These are phyloP conservation scores for Turdus rufiventris DNA, from an alignment of 2,113 vertebrate species.

Conservation along the genomic window DNA sequence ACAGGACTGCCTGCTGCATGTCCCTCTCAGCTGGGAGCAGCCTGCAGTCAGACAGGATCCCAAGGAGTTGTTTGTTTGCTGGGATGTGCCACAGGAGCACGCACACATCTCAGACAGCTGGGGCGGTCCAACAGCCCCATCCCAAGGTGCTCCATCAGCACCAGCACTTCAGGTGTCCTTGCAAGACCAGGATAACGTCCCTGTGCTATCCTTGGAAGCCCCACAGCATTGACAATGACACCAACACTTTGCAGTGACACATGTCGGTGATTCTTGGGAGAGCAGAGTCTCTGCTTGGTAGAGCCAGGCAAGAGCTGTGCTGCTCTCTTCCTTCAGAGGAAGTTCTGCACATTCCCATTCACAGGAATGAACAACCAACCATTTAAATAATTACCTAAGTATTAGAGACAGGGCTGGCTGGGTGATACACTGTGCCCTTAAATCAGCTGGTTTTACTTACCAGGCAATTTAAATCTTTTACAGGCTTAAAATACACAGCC, in stretches of 20 bases:
- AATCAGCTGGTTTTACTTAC: background rate
- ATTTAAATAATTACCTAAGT: background rate
- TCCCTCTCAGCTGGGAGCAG: background rate
- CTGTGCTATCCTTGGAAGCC: background rate
- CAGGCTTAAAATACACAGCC: background rate
- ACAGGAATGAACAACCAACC: background rate
- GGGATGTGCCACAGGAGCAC: background rate
- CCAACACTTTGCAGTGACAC: background rate
- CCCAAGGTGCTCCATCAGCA: background rate
- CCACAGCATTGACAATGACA: background rate
- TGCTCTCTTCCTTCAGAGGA: background rate
- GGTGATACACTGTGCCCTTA: background rate
- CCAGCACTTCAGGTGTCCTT: background rate
- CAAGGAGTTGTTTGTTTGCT: background rate
- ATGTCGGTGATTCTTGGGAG: accelerated
- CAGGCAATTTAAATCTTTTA: background rate
- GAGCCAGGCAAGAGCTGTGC: background rate
- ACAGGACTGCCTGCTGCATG: background rate
- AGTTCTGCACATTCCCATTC: background rate
- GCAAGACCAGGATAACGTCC: background rate
- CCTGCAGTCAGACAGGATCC: accelerated
- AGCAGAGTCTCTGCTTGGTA: background rate
- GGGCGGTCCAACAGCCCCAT: background rate
- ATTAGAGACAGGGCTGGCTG: background rate
- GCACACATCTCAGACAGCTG: accelerated